These are phyloP conservation scores for Cyrtodaria siliqua DNA, from an alignment of 2,888 invertebrate species.

Conservation along the genomic window DNA sequence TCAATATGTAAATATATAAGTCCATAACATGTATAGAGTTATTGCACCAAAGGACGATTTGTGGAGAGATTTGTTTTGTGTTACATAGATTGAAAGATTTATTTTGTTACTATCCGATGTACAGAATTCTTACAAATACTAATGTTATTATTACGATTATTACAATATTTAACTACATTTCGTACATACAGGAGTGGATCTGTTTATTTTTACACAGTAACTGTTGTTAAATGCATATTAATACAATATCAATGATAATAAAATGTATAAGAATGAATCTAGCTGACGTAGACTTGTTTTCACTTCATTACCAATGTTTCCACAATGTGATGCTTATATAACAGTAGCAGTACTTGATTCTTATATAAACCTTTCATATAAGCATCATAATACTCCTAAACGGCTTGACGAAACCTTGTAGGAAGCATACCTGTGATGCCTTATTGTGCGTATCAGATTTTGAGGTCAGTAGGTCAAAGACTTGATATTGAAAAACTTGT, in stretches of 20 bases:
- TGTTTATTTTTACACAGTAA: conserved; percentile 64
- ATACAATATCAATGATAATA: conserved; percentile 65
- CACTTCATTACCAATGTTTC: no score
- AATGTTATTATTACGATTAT: conserved; percentile 43
- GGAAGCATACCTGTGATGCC: no score
- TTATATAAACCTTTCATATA: no score
- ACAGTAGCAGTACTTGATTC: no score
- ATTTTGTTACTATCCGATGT: conserved; percentile 53
- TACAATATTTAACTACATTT: conserved; percentile 4
- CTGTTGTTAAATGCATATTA: conserved; percentile 61
- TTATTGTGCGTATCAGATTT: no score
- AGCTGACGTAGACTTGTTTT: no score
- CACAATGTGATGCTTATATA: no score
- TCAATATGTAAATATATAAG: no score
- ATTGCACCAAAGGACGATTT: neutral
- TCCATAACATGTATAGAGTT: neutral
- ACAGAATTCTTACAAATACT: conserved; percentile 44
- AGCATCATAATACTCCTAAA: no score
- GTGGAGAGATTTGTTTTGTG: neutral
- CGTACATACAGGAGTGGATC: conserved; percentile 41
- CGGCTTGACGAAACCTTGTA: no score
- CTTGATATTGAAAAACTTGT: no score
- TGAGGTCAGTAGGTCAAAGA: no score
- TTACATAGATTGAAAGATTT: conserved; percentile 54
- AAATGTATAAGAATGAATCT: conserved; percentile 43